phyloP scores from a whole-genome alignment of 1,140 invertebrate genomes.

The Spodoptera frugiperda region DNA sequence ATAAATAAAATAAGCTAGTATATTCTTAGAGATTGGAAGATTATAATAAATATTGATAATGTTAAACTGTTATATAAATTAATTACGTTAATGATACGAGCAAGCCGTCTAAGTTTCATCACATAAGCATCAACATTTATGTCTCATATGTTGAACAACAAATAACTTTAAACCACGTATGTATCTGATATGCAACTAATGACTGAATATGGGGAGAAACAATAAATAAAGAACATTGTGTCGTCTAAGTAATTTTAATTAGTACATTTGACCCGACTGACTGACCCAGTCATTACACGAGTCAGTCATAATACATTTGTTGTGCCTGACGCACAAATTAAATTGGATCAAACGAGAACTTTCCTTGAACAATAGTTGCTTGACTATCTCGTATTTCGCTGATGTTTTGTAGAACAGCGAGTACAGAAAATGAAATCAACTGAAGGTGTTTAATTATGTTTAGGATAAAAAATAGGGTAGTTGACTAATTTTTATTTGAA shows the following conservation, averaged over 20 bases:
- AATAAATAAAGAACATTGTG: background rate
- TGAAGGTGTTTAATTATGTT: too few species aligned
- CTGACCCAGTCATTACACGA: background rate
- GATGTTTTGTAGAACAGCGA: background rate
- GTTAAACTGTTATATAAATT: too few species aligned
- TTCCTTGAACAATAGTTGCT: background rate
- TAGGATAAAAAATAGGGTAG: too few species aligned
- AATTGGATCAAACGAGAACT: background rate
- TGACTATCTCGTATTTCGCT: background rate
- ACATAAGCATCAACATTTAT: too few species aligned
- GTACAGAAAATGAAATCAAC: background rate
- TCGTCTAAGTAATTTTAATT: slow-evolving; percentile 23
- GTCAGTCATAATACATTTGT: background rate
- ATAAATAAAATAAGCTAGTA: too few species aligned
- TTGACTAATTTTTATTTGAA: too few species aligned
- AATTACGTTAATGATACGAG: too few species aligned
- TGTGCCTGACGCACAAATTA: background rate
- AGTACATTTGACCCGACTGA: background rate
- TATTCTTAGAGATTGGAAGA: too few species aligned
- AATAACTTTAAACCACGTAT: background rate
- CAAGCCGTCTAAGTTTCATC: too few species aligned
- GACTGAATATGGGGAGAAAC: background rate
- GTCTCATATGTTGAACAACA: too few species aligned
- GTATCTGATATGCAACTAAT: background rate
- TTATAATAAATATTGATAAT: too few species aligned